These are phyloP conservation scores for Sitodiplosis mosellana DNA, from an alignment of 1,140 invertebrate species.

Conservation along the genomic window DNA sequence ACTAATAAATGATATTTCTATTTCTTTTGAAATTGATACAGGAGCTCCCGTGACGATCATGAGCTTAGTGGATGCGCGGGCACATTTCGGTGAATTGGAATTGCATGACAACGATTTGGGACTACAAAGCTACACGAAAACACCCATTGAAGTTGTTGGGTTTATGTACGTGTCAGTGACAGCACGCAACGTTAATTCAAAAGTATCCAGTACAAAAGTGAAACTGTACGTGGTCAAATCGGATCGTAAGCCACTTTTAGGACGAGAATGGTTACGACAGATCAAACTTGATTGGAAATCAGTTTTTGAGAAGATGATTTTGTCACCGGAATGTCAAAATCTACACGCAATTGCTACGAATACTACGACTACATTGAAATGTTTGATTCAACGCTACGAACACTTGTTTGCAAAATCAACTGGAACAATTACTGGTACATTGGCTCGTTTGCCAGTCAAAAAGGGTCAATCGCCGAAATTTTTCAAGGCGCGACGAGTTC, in stretches of 20 bases:
- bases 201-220: neutral
- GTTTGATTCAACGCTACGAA: too few species aligned
- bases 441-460: constrained; percentile 1
- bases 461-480: constrained; percentile 1
- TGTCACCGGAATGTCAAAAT: too few species aligned
- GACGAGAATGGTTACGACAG: too few species aligned
- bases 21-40: constrained; percentile 2
- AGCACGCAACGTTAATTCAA: neutral
- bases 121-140: neutral
- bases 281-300: too few species aligned
- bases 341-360: too few species aligned
- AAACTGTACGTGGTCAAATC: neutral
- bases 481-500: constrained; percentile 1
- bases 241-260: neutral
- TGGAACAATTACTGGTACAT: constrained; percentile 1
- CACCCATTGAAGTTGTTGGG: neutral
- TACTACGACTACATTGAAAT: too few species aligned
- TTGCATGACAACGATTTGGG: too few species aligned
- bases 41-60: constrained; percentile 4
- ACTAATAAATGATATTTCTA: neutral
- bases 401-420: too few species aligned
- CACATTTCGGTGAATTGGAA: neutral
- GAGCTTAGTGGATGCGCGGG: constrained; percentile 1
- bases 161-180: neutral
- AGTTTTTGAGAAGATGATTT: too few species aligned